Evolutionary conservation across 2,797 vertebrate genomes (phyloP).

Genomic region (Oophaga sylvatica): DNA sequence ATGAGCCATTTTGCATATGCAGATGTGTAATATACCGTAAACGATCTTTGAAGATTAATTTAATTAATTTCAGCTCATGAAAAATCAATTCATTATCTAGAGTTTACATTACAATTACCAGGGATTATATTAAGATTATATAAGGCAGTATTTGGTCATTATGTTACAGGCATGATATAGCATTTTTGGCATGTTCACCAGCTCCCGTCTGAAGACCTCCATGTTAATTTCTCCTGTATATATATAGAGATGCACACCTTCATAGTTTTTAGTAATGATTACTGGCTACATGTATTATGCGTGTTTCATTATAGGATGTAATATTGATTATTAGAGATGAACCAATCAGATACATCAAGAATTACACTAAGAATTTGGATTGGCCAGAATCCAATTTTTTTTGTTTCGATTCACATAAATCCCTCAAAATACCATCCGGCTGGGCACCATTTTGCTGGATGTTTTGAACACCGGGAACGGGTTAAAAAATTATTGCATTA

Average conservation of each 20-base stretch:
- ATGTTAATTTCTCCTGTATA: too few species aligned
- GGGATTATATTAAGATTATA: not conserved
- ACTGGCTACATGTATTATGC: not conserved
- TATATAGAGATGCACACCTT: not conserved
- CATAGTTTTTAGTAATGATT: not conserved
- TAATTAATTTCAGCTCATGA: not conserved
- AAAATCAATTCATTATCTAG: not conserved
- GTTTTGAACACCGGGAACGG: too few species aligned
- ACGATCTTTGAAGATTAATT: not conserved
- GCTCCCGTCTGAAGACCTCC: too few species aligned
- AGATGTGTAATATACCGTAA: not conserved
- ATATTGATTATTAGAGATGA: not conserved
- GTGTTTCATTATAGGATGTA: not conserved
- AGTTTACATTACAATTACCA: too few species aligned
- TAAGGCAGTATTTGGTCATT: not conserved
- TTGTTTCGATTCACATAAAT: too few species aligned
- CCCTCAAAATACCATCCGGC: too few species aligned
- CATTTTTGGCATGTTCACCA: too few species aligned
- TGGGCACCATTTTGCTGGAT: too few species aligned
- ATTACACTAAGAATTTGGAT: too few species aligned
- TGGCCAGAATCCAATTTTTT: too few species aligned
- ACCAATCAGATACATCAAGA: too few species aligned
- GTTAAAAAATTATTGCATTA: too few species aligned
- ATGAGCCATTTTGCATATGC: not conserved
- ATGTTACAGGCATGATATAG: not conserved